Percentiles rank a stretch among this genome's conserved stretches.
These are phyloP conservation scores for Pelobates cultripes DNA, from an alignment of 2,797 vertebrate genomes.

Conservation along the genomic window DNA sequence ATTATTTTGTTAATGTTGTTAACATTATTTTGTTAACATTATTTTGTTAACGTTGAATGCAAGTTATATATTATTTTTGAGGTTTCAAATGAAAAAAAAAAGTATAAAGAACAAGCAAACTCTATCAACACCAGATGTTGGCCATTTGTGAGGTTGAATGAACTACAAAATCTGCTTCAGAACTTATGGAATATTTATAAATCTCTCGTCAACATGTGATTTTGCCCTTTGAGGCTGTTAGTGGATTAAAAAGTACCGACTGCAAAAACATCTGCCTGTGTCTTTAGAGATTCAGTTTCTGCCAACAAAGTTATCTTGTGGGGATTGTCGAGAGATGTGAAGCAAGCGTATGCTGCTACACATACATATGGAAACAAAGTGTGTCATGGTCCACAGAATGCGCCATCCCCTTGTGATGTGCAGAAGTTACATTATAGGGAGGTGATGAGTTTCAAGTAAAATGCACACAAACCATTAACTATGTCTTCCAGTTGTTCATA, in stretches of 20 bases:
- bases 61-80: too few species aligned
- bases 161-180: slow-evolving; percentile 58
- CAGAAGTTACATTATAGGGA: not conserved
- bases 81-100: too few species aligned
- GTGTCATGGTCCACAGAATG: slow-evolving; percentile 12
- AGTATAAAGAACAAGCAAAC: not conserved
- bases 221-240: slow-evolving; percentile 50
- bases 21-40: too few species aligned
- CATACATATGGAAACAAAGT: slow-evolving; percentile 22
- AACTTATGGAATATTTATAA: slow-evolving; percentile 62
- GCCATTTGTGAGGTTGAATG: slow-evolving; percentile 52
- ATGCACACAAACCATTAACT: not conserved
- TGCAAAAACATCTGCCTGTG: slow-evolving; percentile 60
- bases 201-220: slow-evolving; percentile 58
- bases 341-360: slow-evolving; percentile 34
- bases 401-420: not conserved
- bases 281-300: slow-evolving; percentile 42
- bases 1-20: too few species aligned
- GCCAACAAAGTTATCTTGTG: slow-evolving; percentile 47
- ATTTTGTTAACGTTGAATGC: too few species aligned
- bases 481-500: not conserved
- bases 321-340: slow-evolving; percentile 39
- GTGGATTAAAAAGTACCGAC: slow-evolving; percentile 53
- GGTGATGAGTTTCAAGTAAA: not conserved
- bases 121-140: slow-evolving; percentile 53